Evolutionary conservation across 2,888 invertebrate genomes (phyloP), one percentile per base, ranked within the genome.

Genomic region (Pheosia tremula): DNA sequence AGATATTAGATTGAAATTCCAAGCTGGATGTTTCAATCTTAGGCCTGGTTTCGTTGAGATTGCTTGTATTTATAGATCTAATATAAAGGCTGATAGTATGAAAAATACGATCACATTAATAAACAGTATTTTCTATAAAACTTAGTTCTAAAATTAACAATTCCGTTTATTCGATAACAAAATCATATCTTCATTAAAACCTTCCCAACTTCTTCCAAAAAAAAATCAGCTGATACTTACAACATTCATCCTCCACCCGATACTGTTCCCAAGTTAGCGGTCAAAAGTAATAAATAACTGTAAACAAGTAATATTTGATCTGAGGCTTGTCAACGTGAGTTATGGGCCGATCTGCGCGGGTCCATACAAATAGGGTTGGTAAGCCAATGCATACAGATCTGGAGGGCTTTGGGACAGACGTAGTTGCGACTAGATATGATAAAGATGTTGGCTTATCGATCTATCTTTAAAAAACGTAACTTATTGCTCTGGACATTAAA

Each of bases 301-400:
- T 69, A 74, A 53, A 55, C 67, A 74, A 77, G 76, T 62, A 79
- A 81, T 79, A 75, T 84, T 83, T 85, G 87, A 87, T 84, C 78
- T 78, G 86, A 84, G 66, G 77, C 74, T 71, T 80, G 85, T 85
- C 87, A 80, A 74, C 70, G 74, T 85, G 84, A 87, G 82, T 85
- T 87, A 87, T 86, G 80, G 79, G 74, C 66, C 82, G 79, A 82
- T 82, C 82, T 76, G 72, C 75, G 71, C 71, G 69, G 69, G 59
- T 71, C 67, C 63, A 73, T 71, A 83, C 84, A 85, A 86, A 87
- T 86, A 80, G 84, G 74, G 69, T 71, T 67, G 72, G 79, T 73
- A 63, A 80, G 75, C 78, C 85, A 85, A 87, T 86, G 85, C 87
- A 87, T 86, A 87, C 87, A 82, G 85, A 86, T 83, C 78, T 75